Conservation (phyloP, 2,113 vertebrate genomes). For the Pleuronectes platessa region DNA sequence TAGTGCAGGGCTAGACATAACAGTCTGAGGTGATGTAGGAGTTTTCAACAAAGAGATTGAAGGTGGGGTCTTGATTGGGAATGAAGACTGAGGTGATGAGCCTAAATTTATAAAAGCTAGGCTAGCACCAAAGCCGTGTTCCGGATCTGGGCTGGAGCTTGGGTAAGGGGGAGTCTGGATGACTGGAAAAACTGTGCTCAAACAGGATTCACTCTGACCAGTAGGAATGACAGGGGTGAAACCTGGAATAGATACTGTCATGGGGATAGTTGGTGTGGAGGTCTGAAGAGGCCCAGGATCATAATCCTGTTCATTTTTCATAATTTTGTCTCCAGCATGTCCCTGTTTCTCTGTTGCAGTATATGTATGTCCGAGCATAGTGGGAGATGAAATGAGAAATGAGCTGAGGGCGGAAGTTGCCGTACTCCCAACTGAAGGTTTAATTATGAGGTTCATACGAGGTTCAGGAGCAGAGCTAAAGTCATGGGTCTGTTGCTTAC, state of each 20-base stretch:
- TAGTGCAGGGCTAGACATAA: constrained; percentile 30
- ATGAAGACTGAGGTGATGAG: constrained; percentile 48
- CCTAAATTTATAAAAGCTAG: constrained; percentile 46
- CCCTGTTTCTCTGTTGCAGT: neutral
- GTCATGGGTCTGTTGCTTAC: neutral
- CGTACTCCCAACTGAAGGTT: neutral
- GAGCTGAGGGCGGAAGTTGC: constrained; percentile 19
- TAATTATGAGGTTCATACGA: neutral
- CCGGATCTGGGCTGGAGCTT: constrained; percentile 36
- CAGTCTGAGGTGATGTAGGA: constrained; percentile 27
- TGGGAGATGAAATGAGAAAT: constrained; percentile 26
- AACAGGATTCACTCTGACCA: neutral
- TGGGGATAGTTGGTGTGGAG: constrained; percentile 58
- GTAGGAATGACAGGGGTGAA: constrained; percentile 4
- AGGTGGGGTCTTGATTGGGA: constrained; percentile 22
- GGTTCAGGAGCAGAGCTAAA: constrained; percentile 10
- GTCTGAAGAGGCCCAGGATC: constrained; percentile 64
- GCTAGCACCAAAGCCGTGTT: constrained; percentile 18
- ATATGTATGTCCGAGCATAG: neutral
- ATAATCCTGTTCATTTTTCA: neutral
- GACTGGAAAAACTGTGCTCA: constrained; percentile 17
- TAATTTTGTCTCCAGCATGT: neutral
- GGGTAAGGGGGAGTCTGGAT: constrained; percentile 37
- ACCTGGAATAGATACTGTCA: constrained; percentile 19
- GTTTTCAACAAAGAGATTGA: constrained; percentile 47